Evolutionary conservation across 2,113 vertebrate genomes (phyloP), one percentile per base, ranked within the genome.

Genomic region (Boulengeromyrus knoepffleri): DNA sequence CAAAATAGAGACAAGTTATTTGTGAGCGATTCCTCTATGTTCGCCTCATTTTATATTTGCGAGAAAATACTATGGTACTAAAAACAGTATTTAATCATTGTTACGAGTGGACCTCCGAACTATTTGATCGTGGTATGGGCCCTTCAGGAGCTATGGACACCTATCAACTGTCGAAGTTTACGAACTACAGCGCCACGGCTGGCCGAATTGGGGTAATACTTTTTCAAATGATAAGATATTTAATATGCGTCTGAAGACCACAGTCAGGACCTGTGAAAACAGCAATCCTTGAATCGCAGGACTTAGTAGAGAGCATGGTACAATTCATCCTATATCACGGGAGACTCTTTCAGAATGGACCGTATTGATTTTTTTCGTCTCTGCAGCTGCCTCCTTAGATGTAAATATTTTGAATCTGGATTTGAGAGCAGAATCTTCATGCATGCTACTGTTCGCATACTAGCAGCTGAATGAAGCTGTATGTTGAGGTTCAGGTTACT

Each of bases 141-240:
- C 93, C 88, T 94, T 93, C 92, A 91, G 95, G 95, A 2, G 92
- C 58, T 24, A n/a, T 39, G 88, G 93, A 74, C 93, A 91, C n/a
- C 87, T 21, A 62, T 88, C 27, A 27, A 19, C 10, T 56, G 13
- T 47, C 12, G 50, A 27, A 47, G 3, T 85, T 46, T 24, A 47
- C 83, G 39, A 85, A n/a, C 83, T 47, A 46, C 83, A 85, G 45
- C 45, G 83, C 83, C 83, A 21, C 83, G 19, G 17, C 36, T 85
- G 83, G 62, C 10, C 3, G 27, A 70, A 3, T 13, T 31, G 27
- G 27, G 56, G n/a, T 31, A 13, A 31, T 70, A 3, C n/a, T 70
- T 27, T 70, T 31, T 31, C n/a, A 31, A 77, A 77, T 39, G 31
- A 31, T 39, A 39, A 17, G 13, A 77, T 39, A 17, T 77, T 77